phyloP scores from a whole-genome alignment of 2,113 vertebrate genomes.

The Procapra przewalskii region DNA sequence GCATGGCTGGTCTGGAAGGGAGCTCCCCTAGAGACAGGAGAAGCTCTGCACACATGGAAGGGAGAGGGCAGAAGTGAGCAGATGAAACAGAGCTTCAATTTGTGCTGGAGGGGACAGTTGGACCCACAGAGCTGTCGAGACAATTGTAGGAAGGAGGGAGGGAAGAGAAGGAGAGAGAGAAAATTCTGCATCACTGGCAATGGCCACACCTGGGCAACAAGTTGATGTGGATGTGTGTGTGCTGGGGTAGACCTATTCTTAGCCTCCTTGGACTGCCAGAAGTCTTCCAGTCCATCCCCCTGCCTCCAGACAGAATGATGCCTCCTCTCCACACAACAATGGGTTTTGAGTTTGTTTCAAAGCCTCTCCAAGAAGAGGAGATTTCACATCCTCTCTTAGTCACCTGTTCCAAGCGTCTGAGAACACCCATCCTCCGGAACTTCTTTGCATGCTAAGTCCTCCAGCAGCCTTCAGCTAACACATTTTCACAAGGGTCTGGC shows the following conservation, averaged over 20 bases:
- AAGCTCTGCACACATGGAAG: background rate
- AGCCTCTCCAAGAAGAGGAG: background rate
- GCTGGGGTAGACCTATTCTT: background rate
- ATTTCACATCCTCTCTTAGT: conserved; percentile 28
- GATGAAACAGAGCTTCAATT: background rate
- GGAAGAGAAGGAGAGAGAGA: background rate
- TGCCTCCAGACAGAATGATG: background rate
- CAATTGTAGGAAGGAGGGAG: background rate
- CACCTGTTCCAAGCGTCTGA: conserved; percentile 43
- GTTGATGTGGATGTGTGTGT: fast-evolving
- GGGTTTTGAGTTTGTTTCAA: conserved; percentile 18
- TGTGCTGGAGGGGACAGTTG: background rate
- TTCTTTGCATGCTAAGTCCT: background rate
- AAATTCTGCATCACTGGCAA: background rate
- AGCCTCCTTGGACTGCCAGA: background rate
- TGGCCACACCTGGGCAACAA: background rate
- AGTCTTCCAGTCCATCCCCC: background rate
- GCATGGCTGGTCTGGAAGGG: background rate
- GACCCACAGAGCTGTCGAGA: background rate
- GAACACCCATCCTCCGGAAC: conserved; percentile 19
- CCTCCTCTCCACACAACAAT: conserved; percentile 40
- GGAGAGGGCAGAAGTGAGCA: background rate
- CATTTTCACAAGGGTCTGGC: background rate
- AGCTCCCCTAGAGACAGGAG: fast-evolving
- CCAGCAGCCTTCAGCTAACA: background rate